Conservation (phyloP, 2,113 vertebrate species). For the Amphiprion ocellaris region DNA sequence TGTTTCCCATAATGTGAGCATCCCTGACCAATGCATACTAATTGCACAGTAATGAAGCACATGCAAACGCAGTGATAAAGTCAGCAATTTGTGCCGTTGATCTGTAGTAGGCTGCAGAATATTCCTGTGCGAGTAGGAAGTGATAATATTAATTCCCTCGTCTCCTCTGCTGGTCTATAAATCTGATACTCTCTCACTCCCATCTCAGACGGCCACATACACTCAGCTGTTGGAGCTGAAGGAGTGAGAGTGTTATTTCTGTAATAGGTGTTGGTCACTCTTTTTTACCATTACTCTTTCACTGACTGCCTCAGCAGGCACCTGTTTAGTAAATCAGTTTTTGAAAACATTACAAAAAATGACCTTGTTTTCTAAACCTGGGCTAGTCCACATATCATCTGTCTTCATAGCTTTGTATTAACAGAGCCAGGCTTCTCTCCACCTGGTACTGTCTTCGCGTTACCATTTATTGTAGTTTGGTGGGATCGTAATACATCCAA, state of each 20-base stretch:
- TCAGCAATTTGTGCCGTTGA: conserved; percentile 52
- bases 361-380: conserved; percentile 47
- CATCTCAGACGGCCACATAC: conserved; percentile 52
- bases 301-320: conserved; percentile 54
- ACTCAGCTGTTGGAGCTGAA: conserved; percentile 41
- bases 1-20: conserved; percentile 16
- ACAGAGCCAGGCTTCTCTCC: conserved; percentile 41
- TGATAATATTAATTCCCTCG: conserved; percentile 70
- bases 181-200: conserved; percentile 63
- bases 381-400: conserved; percentile 52
- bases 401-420: conserved; percentile 53
- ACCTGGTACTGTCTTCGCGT: conserved; percentile 64
- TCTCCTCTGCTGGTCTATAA: conserved; percentile 54
- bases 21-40: conserved; percentile 27
- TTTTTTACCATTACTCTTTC: conserved; percentile 72
- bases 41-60: conserved; percentile 36
- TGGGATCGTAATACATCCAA: conserved; percentile 63
- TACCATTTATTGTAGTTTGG: conserved; percentile 69
- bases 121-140: conserved; percentile 65
- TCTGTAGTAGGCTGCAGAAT: conserved; percentile 36
- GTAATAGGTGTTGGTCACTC: conserved; percentile 60
- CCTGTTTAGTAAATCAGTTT: conserved; percentile 63
- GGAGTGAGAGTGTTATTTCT: conserved; percentile 53
- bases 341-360: conserved; percentile 64
- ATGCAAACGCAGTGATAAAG: conserved; percentile 43